Evolutionary conservation across 2,113 vertebrate genomes (phyloP), one percentile per base, ranked within the genome.

Genomic region (Mungos mungo): DNA sequence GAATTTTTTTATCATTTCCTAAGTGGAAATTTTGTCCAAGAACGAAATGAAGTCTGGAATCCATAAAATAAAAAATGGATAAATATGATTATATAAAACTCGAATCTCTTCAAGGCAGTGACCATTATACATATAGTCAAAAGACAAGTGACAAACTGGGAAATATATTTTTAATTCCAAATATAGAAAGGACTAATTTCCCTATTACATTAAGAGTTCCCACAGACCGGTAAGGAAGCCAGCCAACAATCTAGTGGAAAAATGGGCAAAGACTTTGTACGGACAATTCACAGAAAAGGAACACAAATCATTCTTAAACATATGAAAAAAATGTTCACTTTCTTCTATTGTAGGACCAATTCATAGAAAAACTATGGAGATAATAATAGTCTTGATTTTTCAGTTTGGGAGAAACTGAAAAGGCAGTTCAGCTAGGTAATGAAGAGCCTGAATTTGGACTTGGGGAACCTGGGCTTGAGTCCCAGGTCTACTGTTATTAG

Each of bases 1-100:
- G 54, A 89, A 63, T 96, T 96, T 92, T 92, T 92, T 89, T 54
- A 92, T 79, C 95, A 77, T 88, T 96, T 96, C 79, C 57, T 79
- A 93, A 95, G 65, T 80, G n/a, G 68, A 96, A 84, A 92, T 94
- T 86, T 96, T 63, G 41, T 92, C 74, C 23, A 83, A 95, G 41
- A 82, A 71, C 52, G 77, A 90, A 91, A 95, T 35, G 69, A 90
- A 81, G 57, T 60, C 89, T 82, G 95, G 89, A 89, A 92, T 84
- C 79, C 54, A 95, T 90, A 93, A 95, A 97, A 74, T 96, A 72
- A 81, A 81, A 97, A 88, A 77, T 71, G 65, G 31, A 66, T 91
- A 89, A 85, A 72, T 97, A 96, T 85, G 90, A 65, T 90, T 90
- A 87, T 41, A 71, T 94, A 68, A 81, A 90, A 86, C 85, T 86